Evolutionary conservation across 2,797 vertebrate species (phyloP).

Genomic region (Mormyrops boulengeri): DNA sequence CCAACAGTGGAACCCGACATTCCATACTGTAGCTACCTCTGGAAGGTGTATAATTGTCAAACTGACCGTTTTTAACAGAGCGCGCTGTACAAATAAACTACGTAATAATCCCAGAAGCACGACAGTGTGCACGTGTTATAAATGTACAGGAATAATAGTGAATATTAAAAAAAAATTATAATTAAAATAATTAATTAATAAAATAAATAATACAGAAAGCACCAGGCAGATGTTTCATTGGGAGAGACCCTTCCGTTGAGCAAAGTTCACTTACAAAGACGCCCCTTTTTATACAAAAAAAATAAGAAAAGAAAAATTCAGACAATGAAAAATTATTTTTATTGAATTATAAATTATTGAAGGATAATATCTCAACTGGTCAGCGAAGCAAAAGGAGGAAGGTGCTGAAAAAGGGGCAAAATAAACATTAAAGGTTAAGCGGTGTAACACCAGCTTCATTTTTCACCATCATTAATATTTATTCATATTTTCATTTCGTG

Average conservation of each 20-base stretch:
- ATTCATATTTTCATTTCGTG: neutral
- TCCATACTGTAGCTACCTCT: neutral
- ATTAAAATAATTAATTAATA: neutral
- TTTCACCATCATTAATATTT: neutral
- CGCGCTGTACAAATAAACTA: neutral
- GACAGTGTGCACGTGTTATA: neutral
- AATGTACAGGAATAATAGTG: neutral
- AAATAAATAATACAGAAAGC: neutral
- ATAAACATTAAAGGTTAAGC: neutral
- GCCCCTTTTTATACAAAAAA: neutral
- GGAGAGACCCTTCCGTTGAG: neutral
- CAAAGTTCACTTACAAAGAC: neutral
- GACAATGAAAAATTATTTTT: neutral
- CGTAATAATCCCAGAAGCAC: neutral
- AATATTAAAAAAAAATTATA: neutral
- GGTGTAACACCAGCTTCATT: neutral
- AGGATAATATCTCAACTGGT: neutral
- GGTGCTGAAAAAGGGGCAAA: neutral
- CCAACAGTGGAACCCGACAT: neutral
- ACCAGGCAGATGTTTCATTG: neutral
- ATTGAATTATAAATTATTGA: too few species aligned
- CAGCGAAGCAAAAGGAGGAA: neutral
- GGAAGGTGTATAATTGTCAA: neutral
- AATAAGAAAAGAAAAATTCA: neutral
- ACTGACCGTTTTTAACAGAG: neutral